Evolutionary conservation across 2,888 invertebrate genomes (phyloP), one percentile per base, ranked within the genome.

Genomic region (Drosophila paucipuncta): DNA sequence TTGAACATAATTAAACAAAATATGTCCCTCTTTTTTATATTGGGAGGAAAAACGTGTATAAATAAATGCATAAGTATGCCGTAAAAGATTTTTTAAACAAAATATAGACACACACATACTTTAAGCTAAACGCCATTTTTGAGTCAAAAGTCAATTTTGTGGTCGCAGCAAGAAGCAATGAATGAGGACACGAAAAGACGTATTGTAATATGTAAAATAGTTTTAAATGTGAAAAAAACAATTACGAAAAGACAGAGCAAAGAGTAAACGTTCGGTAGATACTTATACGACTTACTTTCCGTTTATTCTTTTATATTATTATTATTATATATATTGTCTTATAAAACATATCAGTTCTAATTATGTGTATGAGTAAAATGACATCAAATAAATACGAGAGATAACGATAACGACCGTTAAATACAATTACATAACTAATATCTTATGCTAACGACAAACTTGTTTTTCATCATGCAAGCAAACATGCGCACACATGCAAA

Each of bases 321-420:
- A 55, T 72, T 61, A 60, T 72, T 89, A 68, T 76, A 39, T n/a
- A 39, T 39, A 85, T 89, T 90, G 83, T 91, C 90, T 90, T 91
- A 79, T 85, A 85, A 78, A 85, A 90, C 90, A 90, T 87, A 90
- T 90, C 91, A 90, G 89, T 89, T 89, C 90, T 88, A 78, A 77
- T 89, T 90, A 89, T 85, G 77, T 73, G 78, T 85, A 88, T 80
- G 82, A 76, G 77, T 77, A 82, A 68, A 57, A 57, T 6, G n/a
- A 28, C 28, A 22, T 71, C 70, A 78, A 73, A 55, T 70, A 67
- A 69, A 77, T 61, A 79, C 58, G 75, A 73, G 69, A 78, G 68
- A 76, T 72, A 54, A 81, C 71, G 70, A 78, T 77, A 69, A 82
- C 66, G 73, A 74, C 75, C 64, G 80, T 39, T 49, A 65, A 77